Evolutionary conservation across 2,888 invertebrate genomes (phyloP), one percentile per base, ranked within the genome.

Genomic region (Lochmaea crataegi): DNA sequence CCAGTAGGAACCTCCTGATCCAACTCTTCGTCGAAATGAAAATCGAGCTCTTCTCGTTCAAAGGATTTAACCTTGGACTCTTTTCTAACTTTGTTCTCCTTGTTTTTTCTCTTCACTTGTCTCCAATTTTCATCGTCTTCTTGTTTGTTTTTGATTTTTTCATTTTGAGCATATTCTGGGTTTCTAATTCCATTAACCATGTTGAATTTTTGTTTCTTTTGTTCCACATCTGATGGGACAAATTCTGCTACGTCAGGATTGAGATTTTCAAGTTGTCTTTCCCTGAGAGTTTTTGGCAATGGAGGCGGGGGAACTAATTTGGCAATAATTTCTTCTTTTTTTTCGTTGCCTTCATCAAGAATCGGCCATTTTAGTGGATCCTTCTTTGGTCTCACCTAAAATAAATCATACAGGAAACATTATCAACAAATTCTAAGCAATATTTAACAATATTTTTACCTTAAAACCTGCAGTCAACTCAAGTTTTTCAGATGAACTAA

Each of bases 1-100:
- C 95, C 95, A 72, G 92, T 92, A 2, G 94, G 94, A 78, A 94
- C 90, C 77, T 88, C 88, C 72, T 83, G 81, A 73, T 96, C 96
- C 76, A 98, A 88, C 87, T 99, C 99, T 88, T 98, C 98, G 85
- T 99, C 98, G 85, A 99, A 96, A 88, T 97, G 96, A 88, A 99
- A 99, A 86, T 97, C 96, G 78, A 98, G 88, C 85, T 97, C 97
- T 87, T 97, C 97, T 45, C 69, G 38, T 80, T 87, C 86, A 64
- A 78, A 77, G 42, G 75, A 77, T 58, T 78, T 79, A 12, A 75
- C 69, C 72, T 83, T 83, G 7, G 74, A 81, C 68, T 85, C 84
- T 65, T 80, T 83, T 76, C 82, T 84, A 32, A 72, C 82, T 74
- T 83, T 84, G 67, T 83, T 83, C 73, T 87, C 87, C 68, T 86